Evolutionary conservation across 64 coral and sea anemone species (phyloP), one percentile per base, ranked within the genome.

Genomic region (Astreopora myriophthalma): DNA sequence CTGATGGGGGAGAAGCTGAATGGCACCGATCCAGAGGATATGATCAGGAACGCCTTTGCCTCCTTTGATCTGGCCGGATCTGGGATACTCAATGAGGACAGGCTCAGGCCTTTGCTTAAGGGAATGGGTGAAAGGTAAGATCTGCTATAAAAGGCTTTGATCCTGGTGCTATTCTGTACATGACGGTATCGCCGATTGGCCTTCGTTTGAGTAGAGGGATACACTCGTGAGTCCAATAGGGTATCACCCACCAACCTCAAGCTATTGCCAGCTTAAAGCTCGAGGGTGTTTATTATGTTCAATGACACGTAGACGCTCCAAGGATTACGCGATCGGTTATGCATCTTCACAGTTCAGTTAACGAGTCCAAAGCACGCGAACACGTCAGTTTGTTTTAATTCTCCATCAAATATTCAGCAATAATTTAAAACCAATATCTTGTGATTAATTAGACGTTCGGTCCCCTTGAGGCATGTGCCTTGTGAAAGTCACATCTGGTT

Each of bases 1-100:
- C 29, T 92, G 17, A 85, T 92, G 72, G 90, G 90, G 6, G 90
- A 92, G 34, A 92, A 92, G 73, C 82, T 92, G 3, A 92, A 84
- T 69, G 90, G 90, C 19, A 92, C 90, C 0, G 90, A 92, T 19
- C 90, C 90, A 19, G 90, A 92, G 34, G 90, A 92, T 64, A 84
- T 92, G 70, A 92, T 92, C 24, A 51, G 71, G 27, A 75, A 74
- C 26, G 90, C 90, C 20, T 92, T 92, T 34, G 46, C 49, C 31
- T 85, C 79, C 0, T 92, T 92, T 70, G 90, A 92, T 26, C 1
- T 27, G 0, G 90, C 63, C 3, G 80, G 80, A 30, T 66, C 74
- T 2, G 90, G 90, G 7, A 22, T 76, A 16, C 51, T 92, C 20
- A 84, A 92, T 12, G 90, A 92, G 52, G 48, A 48, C 3, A 85